Conservation (phyloP, 2,888 invertebrate species). For the Tachystola acroxantha region DNA sequence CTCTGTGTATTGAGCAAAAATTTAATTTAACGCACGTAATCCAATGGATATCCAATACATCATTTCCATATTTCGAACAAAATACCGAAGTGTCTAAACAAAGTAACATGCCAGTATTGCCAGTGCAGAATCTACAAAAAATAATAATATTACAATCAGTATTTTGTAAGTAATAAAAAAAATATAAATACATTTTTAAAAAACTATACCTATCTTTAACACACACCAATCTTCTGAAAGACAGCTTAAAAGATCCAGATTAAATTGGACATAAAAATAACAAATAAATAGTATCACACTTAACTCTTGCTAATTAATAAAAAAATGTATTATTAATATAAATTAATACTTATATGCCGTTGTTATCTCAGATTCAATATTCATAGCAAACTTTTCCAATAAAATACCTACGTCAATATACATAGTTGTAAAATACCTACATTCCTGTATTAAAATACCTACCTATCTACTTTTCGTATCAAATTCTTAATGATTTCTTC, state of each 20-base stretch:
- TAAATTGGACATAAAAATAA: constrained; percentile 15
- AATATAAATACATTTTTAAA: neutral
- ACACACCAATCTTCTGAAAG: neutral
- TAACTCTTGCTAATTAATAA: constrained; percentile 30
- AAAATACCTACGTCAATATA: constrained; percentile 38
- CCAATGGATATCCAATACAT: constrained; percentile 11
- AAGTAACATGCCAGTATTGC: neutral
- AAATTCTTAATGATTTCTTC: constrained; percentile 57
- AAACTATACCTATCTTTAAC: too few relatives aligned
- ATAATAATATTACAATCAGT: neutral
- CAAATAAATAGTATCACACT: constrained; percentile 47
- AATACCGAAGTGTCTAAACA: neutral
- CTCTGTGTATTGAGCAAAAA: constrained; percentile 61
- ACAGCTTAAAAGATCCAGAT: neutral
- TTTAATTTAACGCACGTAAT: constrained; percentile 18
- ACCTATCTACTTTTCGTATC: constrained; percentile 75
- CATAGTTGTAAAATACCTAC: constrained; percentile 59
- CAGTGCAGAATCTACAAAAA: neutral
- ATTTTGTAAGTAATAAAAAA: neutral
- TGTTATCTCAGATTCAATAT: constrained; percentile 28
- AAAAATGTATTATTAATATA: constrained; percentile 19
- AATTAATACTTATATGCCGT: constrained; percentile 26
- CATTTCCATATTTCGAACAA: neutral
- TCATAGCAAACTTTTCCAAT: constrained; percentile 41
- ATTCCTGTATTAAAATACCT: constrained; percentile 73